A percentile compares a stretch with the other conserved stretches of the same genome.
Conservation (phyloP, 2,888 invertebrate genomes). For the Drosophila pegasa region DNA sequence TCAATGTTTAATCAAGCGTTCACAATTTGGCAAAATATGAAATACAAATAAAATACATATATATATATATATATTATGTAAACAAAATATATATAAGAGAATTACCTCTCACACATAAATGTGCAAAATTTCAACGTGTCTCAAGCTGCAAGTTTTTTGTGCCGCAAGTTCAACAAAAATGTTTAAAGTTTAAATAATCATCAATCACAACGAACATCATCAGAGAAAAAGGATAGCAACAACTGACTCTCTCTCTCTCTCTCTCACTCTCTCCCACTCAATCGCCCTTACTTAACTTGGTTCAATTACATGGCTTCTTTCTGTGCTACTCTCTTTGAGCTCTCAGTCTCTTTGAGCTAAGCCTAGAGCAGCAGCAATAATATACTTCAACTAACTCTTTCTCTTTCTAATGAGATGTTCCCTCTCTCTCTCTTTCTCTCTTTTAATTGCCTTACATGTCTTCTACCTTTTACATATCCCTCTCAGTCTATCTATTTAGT, state of each 20-base stretch:
- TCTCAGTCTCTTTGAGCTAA: neutral
- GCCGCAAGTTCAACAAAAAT: slow-evolving; percentile 6
- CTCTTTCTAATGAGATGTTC: too few species aligned
- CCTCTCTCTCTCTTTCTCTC: neutral
- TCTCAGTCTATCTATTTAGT: neutral
- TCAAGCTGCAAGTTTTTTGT: slow-evolving; percentile 29
- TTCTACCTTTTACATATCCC: too few species aligned
- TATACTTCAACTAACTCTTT: neutral
- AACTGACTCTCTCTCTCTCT: slow-evolving; percentile 4
- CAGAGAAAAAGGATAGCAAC: neutral
- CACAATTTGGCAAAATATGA: slow-evolving; percentile 36
- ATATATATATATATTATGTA: slow-evolving; percentile 37
- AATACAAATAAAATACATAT: slow-evolving; percentile 13
- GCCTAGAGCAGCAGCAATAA: too few species aligned
- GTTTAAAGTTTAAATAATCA: neutral
- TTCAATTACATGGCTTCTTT: neutral
- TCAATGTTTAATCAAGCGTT: slow-evolving; percentile 45
- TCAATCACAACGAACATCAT: slow-evolving; percentile 13
- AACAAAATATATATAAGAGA: neutral
- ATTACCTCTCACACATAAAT: slow-evolving; percentile 40
- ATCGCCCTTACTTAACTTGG: too few species aligned
- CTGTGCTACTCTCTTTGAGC: too few species aligned
- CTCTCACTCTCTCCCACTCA: neutral
- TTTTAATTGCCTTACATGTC: too few species aligned
- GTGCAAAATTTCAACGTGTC: slow-evolving; percentile 19